Base-by-base conservation (phyloP, 2,113 vertebrate genomes). In the Nycticebus coucang region DNA sequence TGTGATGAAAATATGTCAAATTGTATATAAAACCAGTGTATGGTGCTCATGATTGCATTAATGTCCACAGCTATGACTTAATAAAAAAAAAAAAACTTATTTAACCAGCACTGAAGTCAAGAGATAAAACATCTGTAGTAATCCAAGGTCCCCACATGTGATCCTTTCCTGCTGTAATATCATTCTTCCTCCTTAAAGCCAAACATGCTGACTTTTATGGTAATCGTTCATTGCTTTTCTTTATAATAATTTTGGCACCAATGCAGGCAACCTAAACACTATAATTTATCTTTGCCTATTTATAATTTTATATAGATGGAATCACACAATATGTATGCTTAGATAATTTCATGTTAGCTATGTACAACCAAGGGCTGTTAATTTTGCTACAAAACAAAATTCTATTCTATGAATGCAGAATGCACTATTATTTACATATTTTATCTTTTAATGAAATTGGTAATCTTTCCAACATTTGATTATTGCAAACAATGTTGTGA, bases 361-460 rank as follows among this genome's bases (percentile, higher is more conserved):
- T 12, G 4, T 89, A n/a, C 4, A 91, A 78, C 5, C 9, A n/a
- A 87, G 37, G 45, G 78, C 55, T 33, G 10, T 24, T 81, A 62
- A 55, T 85, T 85, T 84, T 60, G 17, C 41, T 93, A n/a, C 53
- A 62, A 59, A 92, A 79, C 79, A 78, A 82, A n/a, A 68, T 87
- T 55, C 33, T 37, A 82, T 37, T 45, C 22, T 53, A 60, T 74
- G 18, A 60, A 60, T 35, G 26, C 10, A 72, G 22, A 60, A 53
- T 45, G 33, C 7, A 72, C 45, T 74, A 55, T 37, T 59, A 6
- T 22, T 80, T 74, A 88, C n/a, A 95, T 78, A 57, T 75, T 90
- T 96, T 68, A 37, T 83, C 41, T 89, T 85, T 89, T 60, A 86
- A 81, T 53, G 12, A 62, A 7, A 85, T 30, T 41, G n/a, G 28